These are phyloP conservation scores for Artibeus lituratus DNA, from an alignment of 2,797 vertebrate genomes.

Conservation along the genomic window DNA sequence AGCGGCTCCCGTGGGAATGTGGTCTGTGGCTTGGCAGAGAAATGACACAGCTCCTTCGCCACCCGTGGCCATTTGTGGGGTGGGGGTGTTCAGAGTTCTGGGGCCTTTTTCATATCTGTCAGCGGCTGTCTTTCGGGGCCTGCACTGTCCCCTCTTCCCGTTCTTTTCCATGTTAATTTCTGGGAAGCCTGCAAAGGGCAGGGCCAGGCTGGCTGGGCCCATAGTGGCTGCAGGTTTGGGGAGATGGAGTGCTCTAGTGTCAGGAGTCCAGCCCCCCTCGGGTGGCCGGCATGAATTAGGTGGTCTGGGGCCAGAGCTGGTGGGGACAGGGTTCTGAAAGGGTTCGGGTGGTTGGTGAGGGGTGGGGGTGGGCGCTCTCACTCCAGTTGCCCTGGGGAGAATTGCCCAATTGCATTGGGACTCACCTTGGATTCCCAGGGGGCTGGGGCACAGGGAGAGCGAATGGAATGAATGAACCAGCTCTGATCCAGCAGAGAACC, in stretches of 20 bases:
- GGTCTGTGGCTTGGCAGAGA: conserved; percentile 47
- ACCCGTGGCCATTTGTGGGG: background rate
- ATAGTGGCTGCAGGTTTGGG: background rate
- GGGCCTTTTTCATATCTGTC: conserved; percentile 34
- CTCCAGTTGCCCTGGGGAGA: background rate
- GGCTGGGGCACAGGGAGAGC: background rate
- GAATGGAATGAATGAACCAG: background rate
- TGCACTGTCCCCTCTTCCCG: background rate
- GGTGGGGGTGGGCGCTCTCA: accelerated
- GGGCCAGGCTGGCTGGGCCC: background rate
- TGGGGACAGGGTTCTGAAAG: background rate
- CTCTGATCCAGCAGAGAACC: background rate
- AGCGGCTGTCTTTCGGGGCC: background rate
- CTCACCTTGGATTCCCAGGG: background rate
- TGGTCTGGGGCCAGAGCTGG: background rate
- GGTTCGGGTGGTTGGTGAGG: background rate
- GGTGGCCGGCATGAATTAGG: background rate
- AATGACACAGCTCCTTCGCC: background rate
- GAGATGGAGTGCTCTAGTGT: background rate
- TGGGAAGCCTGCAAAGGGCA: conserved; percentile 16
- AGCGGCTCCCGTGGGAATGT: conserved; percentile 57
- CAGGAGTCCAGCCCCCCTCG: background rate
- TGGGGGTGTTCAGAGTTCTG: background rate
- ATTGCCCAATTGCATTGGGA: background rate
- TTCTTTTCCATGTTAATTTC: conserved; percentile 2